A percentile compares a stretch with the other conserved stretches of the same genome.
phyloP scores from a whole-genome alignment of 2,888 invertebrate species.

The Ennomos fuscantarius region DNA sequence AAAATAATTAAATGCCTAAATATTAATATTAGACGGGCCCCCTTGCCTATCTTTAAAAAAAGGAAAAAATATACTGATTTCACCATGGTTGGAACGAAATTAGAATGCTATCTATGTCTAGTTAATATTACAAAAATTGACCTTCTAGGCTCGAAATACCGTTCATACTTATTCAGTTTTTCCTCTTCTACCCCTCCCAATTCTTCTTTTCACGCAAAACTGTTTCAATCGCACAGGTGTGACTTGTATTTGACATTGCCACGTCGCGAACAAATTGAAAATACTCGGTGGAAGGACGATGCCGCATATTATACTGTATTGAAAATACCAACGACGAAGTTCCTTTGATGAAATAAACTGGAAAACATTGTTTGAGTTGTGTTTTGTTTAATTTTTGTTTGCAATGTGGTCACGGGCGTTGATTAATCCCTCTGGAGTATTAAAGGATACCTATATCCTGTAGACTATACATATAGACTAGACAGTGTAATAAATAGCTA shows the following conservation, averaged over 20 bases:
- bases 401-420: constrained; percentile 20
- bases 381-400: constrained; percentile 25
- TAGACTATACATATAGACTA: no score
- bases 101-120: no score
- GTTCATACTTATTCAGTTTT: no score
- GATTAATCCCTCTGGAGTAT: constrained; percentile 23
- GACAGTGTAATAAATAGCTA: constrained; percentile 5
- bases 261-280: constrained; percentile 25
- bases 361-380: constrained; percentile 26
- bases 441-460: constrained; percentile 1
- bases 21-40: no score
- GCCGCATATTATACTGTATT: constrained; percentile 10
- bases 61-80: no score
- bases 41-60: no score
- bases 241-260: constrained; percentile 2
- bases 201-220: no score
- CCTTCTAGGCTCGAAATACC: no score
- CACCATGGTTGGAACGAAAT: no score
- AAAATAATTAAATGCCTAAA: no score
- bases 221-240: constrained; percentile 1
- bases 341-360: constrained; percentile 23
- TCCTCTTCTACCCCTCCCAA: no score
- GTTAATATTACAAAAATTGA: no score
- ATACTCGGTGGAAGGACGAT: constrained; percentile 20
- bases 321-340: constrained; percentile 26